Base-by-base conservation (phyloP, 2,797 vertebrate genomes). In the Ammospiza maritima region DNA sequence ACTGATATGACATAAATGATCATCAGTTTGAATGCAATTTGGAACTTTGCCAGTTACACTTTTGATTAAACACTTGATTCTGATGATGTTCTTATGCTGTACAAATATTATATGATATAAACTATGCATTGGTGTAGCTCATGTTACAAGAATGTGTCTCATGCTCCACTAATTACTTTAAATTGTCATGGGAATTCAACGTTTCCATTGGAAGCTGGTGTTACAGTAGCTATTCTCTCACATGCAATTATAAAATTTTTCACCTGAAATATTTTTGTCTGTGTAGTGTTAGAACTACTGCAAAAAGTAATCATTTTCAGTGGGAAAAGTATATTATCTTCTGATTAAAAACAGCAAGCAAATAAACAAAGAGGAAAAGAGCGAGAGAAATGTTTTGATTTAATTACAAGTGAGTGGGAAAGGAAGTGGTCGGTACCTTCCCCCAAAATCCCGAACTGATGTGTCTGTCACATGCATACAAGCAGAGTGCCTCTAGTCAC, bases 21-120 rank as follows among this genome's bases (percentile, higher is more conserved):
- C 53, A 58, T 47, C 36, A 69, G n/a, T 87, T 92, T 69, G 87
- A 74, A 61, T 61, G 67, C 25, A 64, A 0, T 83, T 70, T 94
- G 53, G 45, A 82, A 26, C 38, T 50, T 85, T 79, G 61, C 53
- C 90, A 77, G 42, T 87, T 80, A 60, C 13, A 36, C 9, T 88
- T 95, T 30, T 78, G 90, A 62, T 80, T 67, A 80, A 94, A 75
- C 17, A 12, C 23, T 90, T 57, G 67, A 62, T 93, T 89, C 65
- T 90, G 90, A 82, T 60, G 21, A 77, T 82, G 58, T 54, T 80
- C 50, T 92, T 85, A 47, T 47, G 61, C 40, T 83, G 57, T 50
- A 65, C 53, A 90, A 77, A 85, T 88, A 16, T 74, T 82, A 45
- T 65, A 27, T 2, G 4, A 30, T 29, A 44, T 26, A 53, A 87